A percentile compares a stretch with the other conserved stretches of the same genome.
Conservation (phyloP, 2,797 vertebrate genomes). For the Macrochelys suwanniensis region DNA sequence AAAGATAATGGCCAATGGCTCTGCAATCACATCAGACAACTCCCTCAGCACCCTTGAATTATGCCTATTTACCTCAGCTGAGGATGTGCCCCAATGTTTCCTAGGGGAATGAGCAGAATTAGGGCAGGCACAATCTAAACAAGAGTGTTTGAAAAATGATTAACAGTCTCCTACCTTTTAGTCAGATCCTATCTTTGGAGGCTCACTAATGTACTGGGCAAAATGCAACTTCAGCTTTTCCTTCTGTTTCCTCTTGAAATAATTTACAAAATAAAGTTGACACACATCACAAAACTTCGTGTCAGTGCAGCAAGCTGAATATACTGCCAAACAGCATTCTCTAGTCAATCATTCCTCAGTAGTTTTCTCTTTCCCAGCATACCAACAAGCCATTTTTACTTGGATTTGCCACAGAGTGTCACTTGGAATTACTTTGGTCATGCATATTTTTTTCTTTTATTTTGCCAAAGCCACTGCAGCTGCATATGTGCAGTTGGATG, state of each 20-base stretch:
- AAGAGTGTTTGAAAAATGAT: neutral
- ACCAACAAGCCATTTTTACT: neutral
- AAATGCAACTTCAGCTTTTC: conserved; percentile 43
- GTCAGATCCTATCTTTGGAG: conserved; percentile 18
- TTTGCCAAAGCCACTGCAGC: conserved; percentile 21
- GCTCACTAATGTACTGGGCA: neutral
- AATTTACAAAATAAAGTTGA: conserved; percentile 42
- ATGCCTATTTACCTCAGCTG: neutral
- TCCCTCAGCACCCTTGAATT: neutral
- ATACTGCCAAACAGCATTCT: neutral
- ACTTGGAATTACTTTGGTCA: neutral
- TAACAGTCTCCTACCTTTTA: neutral
- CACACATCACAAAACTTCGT: conserved; percentile 20
- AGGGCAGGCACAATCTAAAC: neutral
- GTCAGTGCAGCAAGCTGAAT: conserved; percentile 1
- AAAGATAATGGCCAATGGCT: too few species aligned
- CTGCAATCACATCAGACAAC: too few species aligned
- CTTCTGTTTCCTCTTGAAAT: conserved; percentile 10
- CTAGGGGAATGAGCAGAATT: neutral
- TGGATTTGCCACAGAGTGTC: neutral
- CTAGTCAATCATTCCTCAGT: conserved; percentile 23
- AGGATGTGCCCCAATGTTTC: neutral
- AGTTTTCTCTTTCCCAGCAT: neutral
- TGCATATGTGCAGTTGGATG: neutral
- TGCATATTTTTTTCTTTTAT: conserved; percentile 23